Evolutionary conservation across 2,797 vertebrate genomes (phyloP), one percentile per base, ranked within the genome.

Genomic region (Ibycter americanus): DNA sequence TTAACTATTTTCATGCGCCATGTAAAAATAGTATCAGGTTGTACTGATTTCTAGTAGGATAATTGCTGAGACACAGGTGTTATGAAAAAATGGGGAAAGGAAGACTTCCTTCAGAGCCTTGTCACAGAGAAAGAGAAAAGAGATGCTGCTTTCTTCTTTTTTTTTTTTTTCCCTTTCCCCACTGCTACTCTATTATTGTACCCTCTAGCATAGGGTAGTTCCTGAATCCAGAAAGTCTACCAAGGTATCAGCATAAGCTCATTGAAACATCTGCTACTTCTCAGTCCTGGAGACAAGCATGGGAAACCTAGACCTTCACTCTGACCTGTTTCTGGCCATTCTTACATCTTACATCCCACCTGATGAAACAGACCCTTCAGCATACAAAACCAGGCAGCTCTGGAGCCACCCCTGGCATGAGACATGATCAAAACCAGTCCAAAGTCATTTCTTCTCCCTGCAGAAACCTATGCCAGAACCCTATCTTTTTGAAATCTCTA

Each of bases 401-500:
- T 31, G 42, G 56, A 58, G 40, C 58, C 59, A 82, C 17, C 29
- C 5, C 54, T 71, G 76, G 32, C 21, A 26, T 26, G 13, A 80
- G 36, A 81, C 40, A 27, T 25, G 34, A 23, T 59, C 54, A 38
- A 73, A 90, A 85, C 3, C 42, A 31, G 6, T 9, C 34, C 46
- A 44, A 88, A 95, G 16, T 21, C 0, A 38, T 67, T 73, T 80
- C 83, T 84, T 14, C 36, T 85, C 32, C 65, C 76, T 72, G 65
- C n/a, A 91, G 89, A 79, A 96, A 76, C 25, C 70, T 55, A 46
- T 47, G 86, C 63, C 81, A 89, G 84, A 76, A 49, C 29, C 42
- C 15, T 66, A 21, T 77, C 68, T 72, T 96, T 92, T 84, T 91
- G 42, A 94, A 96, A 84, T 76, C 72, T 78, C 52, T 81, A 20